Evolutionary conservation across 53 echinoderm and acorn worm species (phyloP).

Genomic region (Astropecten irregularis): DNA sequence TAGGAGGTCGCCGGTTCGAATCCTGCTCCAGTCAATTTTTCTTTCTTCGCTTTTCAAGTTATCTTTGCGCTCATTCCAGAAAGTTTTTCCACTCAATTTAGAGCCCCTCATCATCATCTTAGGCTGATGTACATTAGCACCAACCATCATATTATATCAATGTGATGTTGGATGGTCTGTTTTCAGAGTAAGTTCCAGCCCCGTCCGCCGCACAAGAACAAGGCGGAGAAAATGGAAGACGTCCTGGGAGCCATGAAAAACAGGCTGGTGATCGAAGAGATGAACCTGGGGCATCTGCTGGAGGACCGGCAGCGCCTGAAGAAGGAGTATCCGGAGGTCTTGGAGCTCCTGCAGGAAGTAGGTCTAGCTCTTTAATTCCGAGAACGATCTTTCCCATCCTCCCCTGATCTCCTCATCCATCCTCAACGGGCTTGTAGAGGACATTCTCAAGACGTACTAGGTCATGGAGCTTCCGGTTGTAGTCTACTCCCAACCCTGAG

Average conservation of each 20-base stretch:
- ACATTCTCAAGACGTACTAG: too few species aligned
- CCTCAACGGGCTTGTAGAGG: neutral
- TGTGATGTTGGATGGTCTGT: neutral
- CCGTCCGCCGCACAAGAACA: constrained; percentile 73
- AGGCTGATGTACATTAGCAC: too few species aligned
- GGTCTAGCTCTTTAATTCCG: neutral
- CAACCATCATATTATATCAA: neutral
- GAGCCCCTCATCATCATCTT: too few species aligned
- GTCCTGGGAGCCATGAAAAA: constrained; percentile 77
- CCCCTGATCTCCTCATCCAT: neutral
- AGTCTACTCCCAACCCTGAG: too few species aligned
- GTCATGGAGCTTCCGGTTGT: too few species aligned
- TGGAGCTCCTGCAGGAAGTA: constrained; percentile 82
- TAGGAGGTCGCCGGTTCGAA: too few species aligned
- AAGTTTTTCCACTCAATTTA: too few species aligned
- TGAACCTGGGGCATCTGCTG: constrained; percentile 77
- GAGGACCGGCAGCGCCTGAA: constrained; percentile 80
- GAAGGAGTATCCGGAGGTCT: constrained; percentile 85
- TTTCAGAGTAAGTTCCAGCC: constrained; percentile 66
- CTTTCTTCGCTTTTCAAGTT: too few species aligned
- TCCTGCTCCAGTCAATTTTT: too few species aligned
- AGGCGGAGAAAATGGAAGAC: constrained; percentile 77
- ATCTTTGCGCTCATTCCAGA: too few species aligned
- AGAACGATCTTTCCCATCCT: neutral
- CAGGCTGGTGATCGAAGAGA: constrained; percentile 75